Evolutionary conservation across 1,140 invertebrate genomes (phyloP), one percentile per base, ranked within the genome.

Genomic region (Pachyrhynchus sulphureomaculatus): DNA sequence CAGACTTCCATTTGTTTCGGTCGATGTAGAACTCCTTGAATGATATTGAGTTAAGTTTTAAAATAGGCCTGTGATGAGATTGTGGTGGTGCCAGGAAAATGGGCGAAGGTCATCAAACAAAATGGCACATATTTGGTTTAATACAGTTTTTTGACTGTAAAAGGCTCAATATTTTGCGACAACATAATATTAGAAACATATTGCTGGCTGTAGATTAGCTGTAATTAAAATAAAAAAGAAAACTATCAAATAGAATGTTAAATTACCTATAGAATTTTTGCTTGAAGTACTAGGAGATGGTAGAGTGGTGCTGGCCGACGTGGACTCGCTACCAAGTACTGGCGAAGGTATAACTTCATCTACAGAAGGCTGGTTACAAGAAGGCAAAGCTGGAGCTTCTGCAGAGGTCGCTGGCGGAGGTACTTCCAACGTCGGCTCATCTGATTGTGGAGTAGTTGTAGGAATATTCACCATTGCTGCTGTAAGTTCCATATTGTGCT

Each of bases 401-500:
- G 61, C 51, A 56, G 59, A 45, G 23, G 64, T 54, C 61, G 58
- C 36, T 51, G 68, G 53, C 36, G 59, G 62, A 55, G 66, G 24
- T 41, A 39, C 24, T 17, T 73, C 73, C 0, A 73, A 69, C 15
- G 73, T 61, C 24, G 70, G 56, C 69, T 66, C 34, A 64, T 53
- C 37, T 63, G 71, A 60, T 74, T 75, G 58, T 70, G 72, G 23
- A 65, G 72, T 61, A 62, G 68, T 36, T 36, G 60, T 64, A 21
- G 72, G 74, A 52, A 75, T 47, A 41, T 77, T 82, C 15, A 90
- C 87, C 83, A 91, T 89, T 0, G 87, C 85, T 4, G 87, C 85
- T 2, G 87, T 89, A 1, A 90, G 72, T 0, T 86, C 88, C 80
- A 90, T 87, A 68, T 90, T 89, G 71, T 88, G 85, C 36, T 87